Base-by-base conservation (phyloP, 2,113 vertebrate species). In the Datnioides undecimradiatus region DNA sequence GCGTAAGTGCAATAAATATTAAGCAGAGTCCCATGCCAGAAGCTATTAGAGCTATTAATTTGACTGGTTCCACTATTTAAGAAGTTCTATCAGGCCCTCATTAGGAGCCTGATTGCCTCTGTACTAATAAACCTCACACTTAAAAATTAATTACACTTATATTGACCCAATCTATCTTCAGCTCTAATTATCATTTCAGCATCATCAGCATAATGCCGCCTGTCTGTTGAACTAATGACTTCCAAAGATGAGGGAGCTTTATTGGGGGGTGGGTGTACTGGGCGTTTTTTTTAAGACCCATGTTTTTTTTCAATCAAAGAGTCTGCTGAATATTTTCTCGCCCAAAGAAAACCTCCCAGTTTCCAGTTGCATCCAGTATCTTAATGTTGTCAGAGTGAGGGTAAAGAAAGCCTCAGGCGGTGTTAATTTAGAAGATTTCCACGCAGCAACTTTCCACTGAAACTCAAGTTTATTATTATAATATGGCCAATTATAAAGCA, bases 101-200 rank as follows among this genome's bases (percentile, higher is more conserved):
- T 94, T 92, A 93, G 82, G 76, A 93, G 87, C 83, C 70, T 90
- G 87, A 93, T 91, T 92, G 88, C 88, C 82, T 93, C 90, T 90
- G 82, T 87, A 87, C 88, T 94, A 92, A 93, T 94, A 93, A 93
- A 92, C 80, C 74, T 82, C 83, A 89, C 87, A 91, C 81, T 88
- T 75, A 85, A 90, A 91, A 90, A 94, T 93, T 88, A 94, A 95
- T 93, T 91, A 93, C 87, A 91, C 79, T 90, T 94, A 90, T 87
- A 94, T 87, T 88, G 87, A 90, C 84, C 89, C 88, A 85, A 94
- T 94, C 87, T 71, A 88, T 93, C 91, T 88, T 46, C 74, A 83
- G 84, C 80, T 81, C 78, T 91, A 90, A 93, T 94, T 90, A 94
- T 92, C 80, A 84, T 89, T 93, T 91, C 79, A 85, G 54, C 86